Evolutionary conservation across 2,113 vertebrate genomes (phyloP).

Genomic region (Podarcis muralis): DNA sequence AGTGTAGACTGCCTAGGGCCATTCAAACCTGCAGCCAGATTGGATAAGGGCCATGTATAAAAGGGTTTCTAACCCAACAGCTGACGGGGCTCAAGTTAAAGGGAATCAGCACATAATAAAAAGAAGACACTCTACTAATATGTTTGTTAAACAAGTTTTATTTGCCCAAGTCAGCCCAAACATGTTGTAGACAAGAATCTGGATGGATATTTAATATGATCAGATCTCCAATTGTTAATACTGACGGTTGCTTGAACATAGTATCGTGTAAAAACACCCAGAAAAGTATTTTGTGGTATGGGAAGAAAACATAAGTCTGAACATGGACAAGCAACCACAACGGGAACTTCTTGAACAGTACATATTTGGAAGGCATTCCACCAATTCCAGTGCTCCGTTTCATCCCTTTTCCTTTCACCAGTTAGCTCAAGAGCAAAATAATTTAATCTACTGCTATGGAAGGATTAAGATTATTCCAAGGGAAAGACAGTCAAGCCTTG

Average conservation of each 20-base stretch:
- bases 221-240: not conserved
- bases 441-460: not conserved
- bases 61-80: not conserved
- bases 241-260: not conserved
- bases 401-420: not conserved
- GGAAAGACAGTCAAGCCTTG: not conserved
- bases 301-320: not conserved
- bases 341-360: not conserved
- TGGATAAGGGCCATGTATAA: not conserved
- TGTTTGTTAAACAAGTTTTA: conserved; percentile 34
- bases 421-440: not conserved
- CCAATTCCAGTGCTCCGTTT: not conserved
- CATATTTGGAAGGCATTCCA: not conserved
- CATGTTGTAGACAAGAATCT: conserved; percentile 23
- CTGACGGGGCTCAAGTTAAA: not conserved
- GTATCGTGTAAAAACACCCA: not conserved
- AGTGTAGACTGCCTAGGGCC: not conserved
- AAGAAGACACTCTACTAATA: not conserved
- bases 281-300: not conserved
- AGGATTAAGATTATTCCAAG: not conserved
- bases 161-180: conserved; percentile 41
- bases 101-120: not conserved
- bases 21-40: not conserved
- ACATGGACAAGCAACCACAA: not conserved
- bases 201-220: not conserved